A percentile compares a stretch with the other conserved stretches of the same genome.
These are phyloP conservation scores for Agelaius phoeniceus DNA, from an alignment of 2,113 vertebrate genomes.

Conservation along the genomic window DNA sequence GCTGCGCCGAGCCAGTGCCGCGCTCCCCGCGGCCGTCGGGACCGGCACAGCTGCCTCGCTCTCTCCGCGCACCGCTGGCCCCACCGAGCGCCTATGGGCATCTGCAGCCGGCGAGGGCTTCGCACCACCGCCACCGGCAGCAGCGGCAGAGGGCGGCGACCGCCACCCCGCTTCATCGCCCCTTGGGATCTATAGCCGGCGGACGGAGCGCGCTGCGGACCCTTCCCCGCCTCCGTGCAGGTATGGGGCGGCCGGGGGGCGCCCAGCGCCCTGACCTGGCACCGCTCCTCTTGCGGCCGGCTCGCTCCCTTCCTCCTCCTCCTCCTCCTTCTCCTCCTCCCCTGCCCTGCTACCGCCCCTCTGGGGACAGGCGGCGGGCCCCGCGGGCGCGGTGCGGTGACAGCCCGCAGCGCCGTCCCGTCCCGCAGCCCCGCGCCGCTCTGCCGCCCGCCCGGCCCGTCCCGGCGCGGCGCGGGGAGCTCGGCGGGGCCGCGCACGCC, in stretches of 20 bases:
- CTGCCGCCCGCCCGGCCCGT: too few relatives aligned
- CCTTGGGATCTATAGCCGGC: neutral
- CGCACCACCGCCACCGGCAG: neutral
- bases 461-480: neutral
- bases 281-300: neutral
- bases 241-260: slow-evolving; percentile 31
- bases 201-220: neutral
- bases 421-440: neutral
- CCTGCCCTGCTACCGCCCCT: neutral
- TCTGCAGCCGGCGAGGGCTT: slow-evolving; percentile 45
- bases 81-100: slow-evolving; percentile 73
- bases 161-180: neutral
- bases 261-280: neutral
- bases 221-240: slow-evolving; percentile 35
- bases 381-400: neutral
- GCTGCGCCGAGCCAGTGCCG: slow-evolving; percentile 74
- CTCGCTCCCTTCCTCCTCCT: neutral
- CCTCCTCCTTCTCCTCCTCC: neutral
- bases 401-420: neutral
- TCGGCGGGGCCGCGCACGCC: neutral
- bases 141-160: neutral
- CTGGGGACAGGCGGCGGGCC: neutral
- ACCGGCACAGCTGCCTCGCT: slow-evolving; percentile 14
- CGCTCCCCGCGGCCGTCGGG: slow-evolving; percentile 34
- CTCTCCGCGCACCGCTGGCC: neutral